A percentile compares a stretch with the other conserved stretches of the same genome.
phyloP scores from a whole-genome alignment of 2,797 vertebrate species.

The Limnodromus scolopaceus region DNA sequence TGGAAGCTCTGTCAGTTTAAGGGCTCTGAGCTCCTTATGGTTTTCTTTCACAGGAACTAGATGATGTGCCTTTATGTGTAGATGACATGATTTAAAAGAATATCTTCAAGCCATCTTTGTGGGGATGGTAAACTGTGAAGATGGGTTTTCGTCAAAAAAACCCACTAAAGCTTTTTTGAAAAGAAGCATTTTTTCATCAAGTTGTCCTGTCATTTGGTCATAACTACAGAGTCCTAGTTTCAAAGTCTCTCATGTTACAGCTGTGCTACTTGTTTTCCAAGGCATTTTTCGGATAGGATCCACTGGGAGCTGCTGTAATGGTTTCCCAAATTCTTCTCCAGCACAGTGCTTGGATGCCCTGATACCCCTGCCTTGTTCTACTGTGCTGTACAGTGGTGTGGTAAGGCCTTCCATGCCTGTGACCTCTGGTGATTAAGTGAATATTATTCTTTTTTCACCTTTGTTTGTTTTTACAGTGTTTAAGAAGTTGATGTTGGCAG shows the following conservation, averaged over 20 bases:
- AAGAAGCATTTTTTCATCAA: background rate
- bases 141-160: background rate
- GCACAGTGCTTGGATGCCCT: background rate
- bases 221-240: background rate
- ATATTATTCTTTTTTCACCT: background rate
- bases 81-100: background rate
- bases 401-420: background rate
- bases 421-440: background rate
- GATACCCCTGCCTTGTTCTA: background rate
- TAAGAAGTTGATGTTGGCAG: conserved; percentile 37
- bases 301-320: background rate
- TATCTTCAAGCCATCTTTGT: background rate
- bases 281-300: background rate
- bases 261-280: background rate
- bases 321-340: background rate
- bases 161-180: background rate
- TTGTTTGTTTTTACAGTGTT: conserved; percentile 37
- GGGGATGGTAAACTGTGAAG: background rate
- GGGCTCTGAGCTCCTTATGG: background rate
- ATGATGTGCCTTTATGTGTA: background rate
- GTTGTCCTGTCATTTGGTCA: background rate
- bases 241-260: background rate
- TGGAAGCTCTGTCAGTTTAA: background rate
- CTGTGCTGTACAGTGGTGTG: background rate
- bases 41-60: background rate